phyloP scores from a whole-genome alignment of 1,140 invertebrate species.

The Meloidogyne exigua region DNA sequence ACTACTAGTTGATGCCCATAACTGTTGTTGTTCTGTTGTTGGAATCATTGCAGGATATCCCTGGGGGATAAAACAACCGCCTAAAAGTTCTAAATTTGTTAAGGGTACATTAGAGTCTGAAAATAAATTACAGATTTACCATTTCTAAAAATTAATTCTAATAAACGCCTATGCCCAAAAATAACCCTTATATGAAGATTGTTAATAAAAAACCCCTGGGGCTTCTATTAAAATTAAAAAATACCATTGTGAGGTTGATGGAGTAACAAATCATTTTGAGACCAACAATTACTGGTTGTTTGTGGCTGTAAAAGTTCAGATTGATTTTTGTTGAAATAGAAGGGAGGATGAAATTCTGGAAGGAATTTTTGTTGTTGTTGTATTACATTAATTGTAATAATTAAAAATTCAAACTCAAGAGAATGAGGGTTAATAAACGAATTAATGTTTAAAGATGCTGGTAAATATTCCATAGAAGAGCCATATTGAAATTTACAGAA shows the following conservation, averaged over 20 bases:
- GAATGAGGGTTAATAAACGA: conserved; percentile 62
- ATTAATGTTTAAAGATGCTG: conserved; percentile 45
- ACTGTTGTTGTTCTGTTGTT: background rate
- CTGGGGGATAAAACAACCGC: background rate
- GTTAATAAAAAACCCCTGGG: background rate
- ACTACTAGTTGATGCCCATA: background rate
- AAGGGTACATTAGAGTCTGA: no score
- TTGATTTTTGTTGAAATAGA: background rate
- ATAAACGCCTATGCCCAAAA: background rate
- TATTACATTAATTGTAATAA: conserved; percentile 45
- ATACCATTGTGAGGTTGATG: background rate
- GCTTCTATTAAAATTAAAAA: background rate
- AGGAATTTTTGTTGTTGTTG: conserved; percentile 2
- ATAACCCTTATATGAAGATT: no score
- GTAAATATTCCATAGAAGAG: conserved; percentile 6
- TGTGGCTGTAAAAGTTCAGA: background rate
- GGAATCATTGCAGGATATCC: background rate
- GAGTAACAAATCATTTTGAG: background rate
- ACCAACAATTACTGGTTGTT: background rate
- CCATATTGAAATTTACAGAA: conserved; percentile 21
- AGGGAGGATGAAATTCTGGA: background rate
- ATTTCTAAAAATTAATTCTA: background rate
- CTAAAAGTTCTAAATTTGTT: background rate
- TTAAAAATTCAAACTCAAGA: conserved; percentile 58
- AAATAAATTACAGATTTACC: no score